Evolutionary conservation across 1,140 invertebrate species (phyloP), one percentile per base, ranked within the genome.

Genomic region (Cataglyphis hispanica): DNA sequence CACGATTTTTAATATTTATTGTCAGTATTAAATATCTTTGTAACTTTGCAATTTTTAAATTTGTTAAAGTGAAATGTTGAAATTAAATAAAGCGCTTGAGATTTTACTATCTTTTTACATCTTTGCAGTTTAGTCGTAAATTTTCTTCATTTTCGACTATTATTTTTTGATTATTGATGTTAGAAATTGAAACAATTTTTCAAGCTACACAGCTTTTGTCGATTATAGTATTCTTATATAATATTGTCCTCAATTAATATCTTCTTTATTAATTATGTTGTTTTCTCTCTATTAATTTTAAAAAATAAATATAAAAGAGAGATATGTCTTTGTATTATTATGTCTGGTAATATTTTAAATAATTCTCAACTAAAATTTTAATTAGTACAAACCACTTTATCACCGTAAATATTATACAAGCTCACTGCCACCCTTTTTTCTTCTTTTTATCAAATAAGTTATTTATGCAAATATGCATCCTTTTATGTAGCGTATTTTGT

Each of bases 381-480:
- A 75, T 58, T 75, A 58, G 37, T 10, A 75, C 22, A 3, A 16
- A 25, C 3, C n/a, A 25, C 16, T 75, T 75, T 25, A 75, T 58
- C 25, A 16, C 34, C 31, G 8, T 34, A 37, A 27, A 56, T 58
- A 37, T 31, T 5, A 6, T 37, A 22, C 27, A 74, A 56, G 27
- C n/a, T 56, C 22, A 3, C 19, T n/a, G 4, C 1, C 11, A 5
- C 2, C 34, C 56, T 53, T 25, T 72, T 22, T 74, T 6, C 8
- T 72, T 58, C 58, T 3, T 75, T 58, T 6, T 25, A 2, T 75
- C 13, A 37, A 75, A 63, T 31, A 56, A 74, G 2, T 56, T 11
- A 58, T 58, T 75, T 75, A 25, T n/a, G 31, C 31, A 1, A 75
- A 75, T 75, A 58, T 75, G 13, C 34, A 11, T 13, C 31, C 40